A percentile compares a stretch with the other conserved stretches of the same genome.
These are phyloP conservation scores for Sinocyclocheilus anshuiensis DNA, from an alignment of 2,113 vertebrate genomes.

Conservation along the genomic window DNA sequence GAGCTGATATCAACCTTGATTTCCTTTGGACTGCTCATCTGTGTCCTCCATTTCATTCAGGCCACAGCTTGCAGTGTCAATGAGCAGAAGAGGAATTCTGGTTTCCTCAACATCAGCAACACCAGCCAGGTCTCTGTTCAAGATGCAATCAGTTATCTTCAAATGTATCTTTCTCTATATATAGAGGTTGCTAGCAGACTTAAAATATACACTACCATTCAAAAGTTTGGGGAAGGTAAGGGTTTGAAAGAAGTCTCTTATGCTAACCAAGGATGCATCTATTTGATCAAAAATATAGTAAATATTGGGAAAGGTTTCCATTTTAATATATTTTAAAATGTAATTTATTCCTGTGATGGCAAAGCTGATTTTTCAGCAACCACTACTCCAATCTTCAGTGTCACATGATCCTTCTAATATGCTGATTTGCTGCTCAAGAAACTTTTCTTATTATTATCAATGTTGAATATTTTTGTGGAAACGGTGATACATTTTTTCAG, in stretches of 20 bases:
- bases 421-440: neutral
- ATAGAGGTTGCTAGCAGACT: neutral
- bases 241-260: neutral
- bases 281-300: neutral
- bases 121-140: conserved; percentile 84
- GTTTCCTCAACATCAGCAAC: conserved; percentile 85
- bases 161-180: neutral
- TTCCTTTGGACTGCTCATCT: conserved; percentile 91
- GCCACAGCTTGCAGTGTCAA: conserved; percentile 91
- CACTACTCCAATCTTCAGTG: neutral
- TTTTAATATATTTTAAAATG: neutral
- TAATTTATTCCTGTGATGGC: neutral
- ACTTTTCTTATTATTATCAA: neutral
- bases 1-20: conserved; percentile 73
- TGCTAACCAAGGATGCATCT: neutral
- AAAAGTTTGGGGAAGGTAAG: neutral
- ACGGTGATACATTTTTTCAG: too few relatives aligned
- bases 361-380: neutral
- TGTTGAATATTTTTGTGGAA: too few relatives aligned
- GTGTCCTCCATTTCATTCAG: conserved; percentile 86
- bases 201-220: neutral
- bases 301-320: neutral
- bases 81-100: conserved; percentile 79
- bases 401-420: neutral
- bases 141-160: neutral